These are phyloP conservation scores for Aurelia aurita DNA, from an alignment of 30 jellyfish, hydroid and myxozoan species.

Conservation along the genomic window DNA sequence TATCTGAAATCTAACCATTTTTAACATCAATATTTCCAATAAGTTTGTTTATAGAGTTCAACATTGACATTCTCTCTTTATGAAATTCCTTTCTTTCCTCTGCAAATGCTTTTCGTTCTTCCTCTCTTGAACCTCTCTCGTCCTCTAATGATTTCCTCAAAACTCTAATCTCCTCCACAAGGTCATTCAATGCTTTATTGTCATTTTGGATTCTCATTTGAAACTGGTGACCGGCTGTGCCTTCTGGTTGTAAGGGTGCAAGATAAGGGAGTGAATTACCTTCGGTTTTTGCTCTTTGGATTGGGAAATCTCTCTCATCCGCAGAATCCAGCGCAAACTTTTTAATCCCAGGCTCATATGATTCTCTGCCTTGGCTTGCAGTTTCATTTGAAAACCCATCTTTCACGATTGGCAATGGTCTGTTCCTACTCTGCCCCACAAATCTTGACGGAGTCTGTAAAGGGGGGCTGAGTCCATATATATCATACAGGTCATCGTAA, in stretches of 20 bases:
- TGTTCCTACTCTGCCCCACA: slow-evolving; percentile 29
- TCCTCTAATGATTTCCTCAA: slow-evolving; percentile 25
- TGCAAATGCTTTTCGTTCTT: slow-evolving; percentile 60
- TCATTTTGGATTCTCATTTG: slow-evolving; percentile 4
- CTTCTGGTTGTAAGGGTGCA: slow-evolving; percentile 35
- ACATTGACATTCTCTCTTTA: slow-evolving; percentile 68
- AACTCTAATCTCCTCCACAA: slow-evolving; percentile 49
- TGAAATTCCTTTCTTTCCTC: slow-evolving; percentile 61
- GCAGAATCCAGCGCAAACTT: slow-evolving; percentile 12
- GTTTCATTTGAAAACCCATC: slow-evolving; percentile 32
- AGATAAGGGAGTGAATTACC: not conserved
- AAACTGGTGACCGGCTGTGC: not conserved
- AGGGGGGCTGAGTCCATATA: slow-evolving; percentile 67
- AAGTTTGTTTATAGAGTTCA: slow-evolving; percentile 41
- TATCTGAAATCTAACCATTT: not conserved
- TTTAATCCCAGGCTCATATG: slow-evolving; percentile 46
- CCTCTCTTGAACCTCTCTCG: slow-evolving; percentile 54
- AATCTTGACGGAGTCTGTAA: slow-evolving; percentile 59
- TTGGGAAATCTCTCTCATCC: slow-evolving; percentile 31
- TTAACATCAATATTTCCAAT: slow-evolving; percentile 58
- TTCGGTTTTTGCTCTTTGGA: slow-evolving; percentile 11
- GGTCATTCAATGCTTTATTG: slow-evolving; percentile 30
- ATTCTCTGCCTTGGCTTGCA: not conserved
- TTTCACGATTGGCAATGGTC: slow-evolving; percentile 38
- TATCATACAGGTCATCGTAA: slow-evolving; percentile 59